These are phyloP conservation scores for Oncopeltus fasciatus DNA, from an alignment of 1,140 invertebrate genomes.

Conservation along the genomic window DNA sequence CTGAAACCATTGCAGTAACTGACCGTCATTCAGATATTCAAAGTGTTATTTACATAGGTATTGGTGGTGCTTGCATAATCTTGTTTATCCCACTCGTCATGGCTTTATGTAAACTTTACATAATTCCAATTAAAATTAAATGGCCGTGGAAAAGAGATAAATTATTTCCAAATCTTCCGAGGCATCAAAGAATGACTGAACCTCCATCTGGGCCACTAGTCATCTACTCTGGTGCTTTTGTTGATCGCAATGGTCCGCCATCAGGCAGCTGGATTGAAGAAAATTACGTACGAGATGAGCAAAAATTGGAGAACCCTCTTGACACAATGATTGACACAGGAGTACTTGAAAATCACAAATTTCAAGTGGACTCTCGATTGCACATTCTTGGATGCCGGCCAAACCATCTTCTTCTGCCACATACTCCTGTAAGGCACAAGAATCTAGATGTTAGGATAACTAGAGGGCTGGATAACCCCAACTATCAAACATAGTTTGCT, in stretches of 20 bases:
- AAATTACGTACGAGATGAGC: constrained; percentile 16
- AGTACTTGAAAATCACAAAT: constrained; percentile 22
- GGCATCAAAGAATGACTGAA: constrained; percentile 21
- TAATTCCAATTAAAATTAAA: constrained; percentile 18
- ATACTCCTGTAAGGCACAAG: constrained; percentile 33
- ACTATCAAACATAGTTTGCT: constrained; percentile 21
- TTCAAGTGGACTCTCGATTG: constrained; percentile 23
- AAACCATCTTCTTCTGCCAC: constrained; percentile 24
- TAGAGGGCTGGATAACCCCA: constrained; percentile 22
- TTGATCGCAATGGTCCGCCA: constrained; percentile 22
- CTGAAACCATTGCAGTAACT: constrained; percentile 17
- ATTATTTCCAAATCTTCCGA: constrained; percentile 17
- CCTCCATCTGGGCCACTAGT: constrained; percentile 22
- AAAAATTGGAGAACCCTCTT: constrained; percentile 18
- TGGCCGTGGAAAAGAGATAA: constrained; percentile 26
- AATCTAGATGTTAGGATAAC: constrained; percentile 36
- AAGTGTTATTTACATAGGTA: constrained; percentile 24
- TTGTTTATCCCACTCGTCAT: constrained; percentile 23
- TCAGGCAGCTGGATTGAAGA: constrained; percentile 26
- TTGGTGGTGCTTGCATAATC: constrained; percentile 24
- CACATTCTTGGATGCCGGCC: constrained; percentile 25
- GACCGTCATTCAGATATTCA: constrained; percentile 26
- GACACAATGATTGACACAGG: constrained; percentile 16
- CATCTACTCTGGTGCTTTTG: constrained; percentile 27
- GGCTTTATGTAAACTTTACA: constrained; percentile 21